Conservation (phyloP, 2,797 vertebrate species). For the Nasua narica region DNA sequence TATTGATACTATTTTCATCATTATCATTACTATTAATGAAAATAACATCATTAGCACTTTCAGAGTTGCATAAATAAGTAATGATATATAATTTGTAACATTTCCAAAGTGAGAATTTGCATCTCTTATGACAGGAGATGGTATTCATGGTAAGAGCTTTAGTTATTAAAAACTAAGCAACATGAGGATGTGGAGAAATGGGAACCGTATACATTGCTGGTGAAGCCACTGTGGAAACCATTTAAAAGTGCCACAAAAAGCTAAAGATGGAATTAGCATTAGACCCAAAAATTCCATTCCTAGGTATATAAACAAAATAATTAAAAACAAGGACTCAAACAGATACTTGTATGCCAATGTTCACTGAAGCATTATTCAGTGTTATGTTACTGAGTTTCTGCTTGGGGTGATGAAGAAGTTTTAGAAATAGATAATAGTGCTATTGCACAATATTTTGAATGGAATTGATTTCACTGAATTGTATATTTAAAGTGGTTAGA, state of each 20-base stretch:
- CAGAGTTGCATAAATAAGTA: background rate
- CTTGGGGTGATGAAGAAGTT: background rate
- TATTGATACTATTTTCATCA: background rate
- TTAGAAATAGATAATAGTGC: background rate
- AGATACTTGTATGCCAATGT: background rate
- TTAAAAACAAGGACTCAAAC: background rate
- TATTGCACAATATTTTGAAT: background rate
- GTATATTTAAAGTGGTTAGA: background rate
- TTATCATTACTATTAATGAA: conserved; percentile 18
- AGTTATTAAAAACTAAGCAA: background rate
- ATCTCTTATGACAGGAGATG: background rate
- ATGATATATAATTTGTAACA: background rate
- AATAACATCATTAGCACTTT: background rate
- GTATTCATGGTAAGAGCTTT: background rate
- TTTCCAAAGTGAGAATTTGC: background rate
- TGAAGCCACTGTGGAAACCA: background rate
- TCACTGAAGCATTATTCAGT: background rate
- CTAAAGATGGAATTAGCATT: background rate
- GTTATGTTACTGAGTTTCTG: background rate
- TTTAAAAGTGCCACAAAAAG: background rate
- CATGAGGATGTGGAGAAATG: background rate
- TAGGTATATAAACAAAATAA: background rate
- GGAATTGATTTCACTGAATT: background rate
- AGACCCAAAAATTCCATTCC: background rate
- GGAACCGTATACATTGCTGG: background rate